phyloP scores from a whole-genome alignment of 2,113 vertebrate genomes.

The Tricholaema leucomelas region DNA sequence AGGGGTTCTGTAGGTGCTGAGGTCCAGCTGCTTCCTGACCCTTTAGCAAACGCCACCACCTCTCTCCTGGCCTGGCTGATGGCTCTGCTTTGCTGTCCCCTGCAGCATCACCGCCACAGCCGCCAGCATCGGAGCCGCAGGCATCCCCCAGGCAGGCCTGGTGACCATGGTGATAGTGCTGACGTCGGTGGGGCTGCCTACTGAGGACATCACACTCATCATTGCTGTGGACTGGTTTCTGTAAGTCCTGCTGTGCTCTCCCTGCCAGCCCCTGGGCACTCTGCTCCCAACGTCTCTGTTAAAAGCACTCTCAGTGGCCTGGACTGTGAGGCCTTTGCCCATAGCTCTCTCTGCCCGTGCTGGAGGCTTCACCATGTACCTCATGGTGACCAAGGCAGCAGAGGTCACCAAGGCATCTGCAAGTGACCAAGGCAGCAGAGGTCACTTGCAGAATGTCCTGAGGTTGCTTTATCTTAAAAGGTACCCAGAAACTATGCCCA shows the following conservation, averaged over 20 bases:
- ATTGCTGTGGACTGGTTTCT: conserved; percentile 98
- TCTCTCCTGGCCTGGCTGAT: background rate
- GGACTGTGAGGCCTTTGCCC: background rate
- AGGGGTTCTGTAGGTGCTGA: background rate
- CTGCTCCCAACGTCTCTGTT: background rate
- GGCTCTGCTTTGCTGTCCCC: conserved; percentile 24
- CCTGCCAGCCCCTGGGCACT: background rate
- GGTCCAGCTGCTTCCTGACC: background rate
- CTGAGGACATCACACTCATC: conserved; percentile 95
- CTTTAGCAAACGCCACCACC: background rate
- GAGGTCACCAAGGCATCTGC: too few relatives aligned
- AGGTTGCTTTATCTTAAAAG: background rate
- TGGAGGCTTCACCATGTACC: background rate
- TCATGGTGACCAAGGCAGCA: background rate
- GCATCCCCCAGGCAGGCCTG: conserved; percentile 95
- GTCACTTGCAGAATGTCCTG: background rate
- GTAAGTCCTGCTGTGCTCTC: conserved; percentile 79
- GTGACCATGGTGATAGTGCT: conserved; percentile 98
- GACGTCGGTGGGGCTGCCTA: conserved; percentile 95
- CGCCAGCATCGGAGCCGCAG: conserved; percentile 95
- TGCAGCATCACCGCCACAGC: conserved; percentile 94
- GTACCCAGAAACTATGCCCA: background rate
- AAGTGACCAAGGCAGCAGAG: background rate
- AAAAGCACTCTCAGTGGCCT: background rate
- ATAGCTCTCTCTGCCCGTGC: background rate